Conservation (phyloP, 2,888 invertebrate species). For the Esperia sulphurella region DNA sequence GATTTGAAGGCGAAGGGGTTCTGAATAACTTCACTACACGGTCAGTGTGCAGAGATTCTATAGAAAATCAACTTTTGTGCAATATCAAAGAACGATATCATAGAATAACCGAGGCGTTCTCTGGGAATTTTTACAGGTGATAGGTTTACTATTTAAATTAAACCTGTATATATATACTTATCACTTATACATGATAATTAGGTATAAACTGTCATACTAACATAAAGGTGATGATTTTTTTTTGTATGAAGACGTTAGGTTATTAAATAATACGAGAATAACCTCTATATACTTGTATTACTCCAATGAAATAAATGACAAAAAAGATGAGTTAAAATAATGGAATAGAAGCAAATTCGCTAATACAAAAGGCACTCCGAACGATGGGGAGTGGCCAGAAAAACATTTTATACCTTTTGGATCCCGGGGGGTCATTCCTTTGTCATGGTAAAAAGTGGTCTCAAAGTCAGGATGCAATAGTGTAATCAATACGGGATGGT, state of each 20-base stretch:
- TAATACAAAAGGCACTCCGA: slow-evolving; percentile 31
- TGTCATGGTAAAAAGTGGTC: slow-evolving; percentile 53
- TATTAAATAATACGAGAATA: no score
- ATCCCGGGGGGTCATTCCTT: slow-evolving; percentile 50
- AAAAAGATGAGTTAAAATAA: slow-evolving; percentile 21
- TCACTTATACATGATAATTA: no score
- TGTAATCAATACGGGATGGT: slow-evolving; percentile 42
- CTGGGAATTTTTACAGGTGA: no score
- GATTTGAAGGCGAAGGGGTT: slow-evolving; percentile 44
- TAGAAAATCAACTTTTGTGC: slow-evolving; percentile 37
- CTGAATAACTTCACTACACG: slow-evolving; percentile 21
- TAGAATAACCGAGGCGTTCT: no score
- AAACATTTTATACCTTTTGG: slow-evolving; percentile 41
- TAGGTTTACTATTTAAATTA: no score
- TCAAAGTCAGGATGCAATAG: slow-evolving; percentile 44
- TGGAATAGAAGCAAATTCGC: slow-evolving; percentile 30
- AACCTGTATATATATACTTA: no score
- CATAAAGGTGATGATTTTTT: no score
- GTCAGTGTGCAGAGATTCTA: slow-evolving; percentile 29
- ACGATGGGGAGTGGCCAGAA: slow-evolving; percentile 38
- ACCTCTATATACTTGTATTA: no score
- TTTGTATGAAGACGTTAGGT: no score
- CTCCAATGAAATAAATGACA: neutral
- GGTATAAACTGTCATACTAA: no score
- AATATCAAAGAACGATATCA: slow-evolving; percentile 28